phyloP scores from a whole-genome alignment of 2,888 invertebrate species.

The Ctena decussata region DNA sequence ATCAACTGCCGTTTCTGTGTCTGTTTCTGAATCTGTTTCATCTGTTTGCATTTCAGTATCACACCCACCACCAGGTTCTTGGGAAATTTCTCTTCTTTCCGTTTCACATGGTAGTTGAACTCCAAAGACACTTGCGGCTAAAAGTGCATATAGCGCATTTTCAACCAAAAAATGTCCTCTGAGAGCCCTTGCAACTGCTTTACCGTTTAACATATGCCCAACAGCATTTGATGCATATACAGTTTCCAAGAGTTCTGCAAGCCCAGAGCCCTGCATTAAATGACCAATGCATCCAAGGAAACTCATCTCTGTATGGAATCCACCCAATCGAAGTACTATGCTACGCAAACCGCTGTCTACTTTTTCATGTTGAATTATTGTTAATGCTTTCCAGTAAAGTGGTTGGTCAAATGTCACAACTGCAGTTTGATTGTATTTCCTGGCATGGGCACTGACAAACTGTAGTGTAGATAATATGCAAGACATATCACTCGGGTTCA shows the following conservation, averaged over 20 bases:
- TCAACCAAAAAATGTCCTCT: conserved; percentile 64
- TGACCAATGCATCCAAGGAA: conserved; percentile 69
- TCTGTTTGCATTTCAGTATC: background rate
- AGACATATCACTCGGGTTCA: conserved; percentile 57
- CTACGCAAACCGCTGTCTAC: conserved; percentile 30
- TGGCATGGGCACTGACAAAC: background rate
- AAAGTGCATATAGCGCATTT: conserved; percentile 31
- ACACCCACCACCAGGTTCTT: background rate
- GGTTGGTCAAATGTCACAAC: conserved; percentile 71
- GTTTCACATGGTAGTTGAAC: background rate
- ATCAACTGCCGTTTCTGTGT: background rate
- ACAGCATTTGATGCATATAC: conserved; percentile 68
- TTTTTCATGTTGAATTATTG: conserved; percentile 27
- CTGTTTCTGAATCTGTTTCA: background rate
- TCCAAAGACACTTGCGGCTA: background rate
- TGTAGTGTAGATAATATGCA: conserved; percentile 54
- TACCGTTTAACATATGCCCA: conserved; percentile 64
- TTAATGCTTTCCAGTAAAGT: conserved; percentile 59
- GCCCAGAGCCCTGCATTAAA: conserved; percentile 65
- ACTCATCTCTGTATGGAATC: conserved; percentile 62
- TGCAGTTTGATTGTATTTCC: background rate
- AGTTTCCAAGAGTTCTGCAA: conserved; percentile 63
- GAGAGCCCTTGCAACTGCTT: conserved; percentile 59
- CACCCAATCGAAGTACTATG: conserved; percentile 52
- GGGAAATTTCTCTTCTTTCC: background rate